phyloP scores from a whole-genome alignment of 2,797 vertebrate genomes.

The Balearica regulorum region DNA sequence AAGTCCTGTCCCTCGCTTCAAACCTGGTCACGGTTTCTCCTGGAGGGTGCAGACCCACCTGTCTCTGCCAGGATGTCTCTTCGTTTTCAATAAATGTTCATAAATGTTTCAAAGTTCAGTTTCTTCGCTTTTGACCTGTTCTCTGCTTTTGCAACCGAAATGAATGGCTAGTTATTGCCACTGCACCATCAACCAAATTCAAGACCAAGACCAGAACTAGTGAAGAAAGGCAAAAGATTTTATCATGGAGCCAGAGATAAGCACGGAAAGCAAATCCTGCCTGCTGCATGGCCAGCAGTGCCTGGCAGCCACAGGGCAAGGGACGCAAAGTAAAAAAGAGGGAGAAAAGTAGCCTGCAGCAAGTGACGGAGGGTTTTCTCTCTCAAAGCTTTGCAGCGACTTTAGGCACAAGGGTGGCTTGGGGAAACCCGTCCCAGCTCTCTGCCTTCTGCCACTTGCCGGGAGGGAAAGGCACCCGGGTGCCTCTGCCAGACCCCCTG shows the following conservation, averaged over 20 bases:
- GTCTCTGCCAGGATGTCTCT: neutral
- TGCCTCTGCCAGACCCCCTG: neutral
- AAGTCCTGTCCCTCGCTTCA: rapidly evolving
- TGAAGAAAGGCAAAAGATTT: neutral
- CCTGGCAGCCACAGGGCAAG: neutral
- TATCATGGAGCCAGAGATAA: neutral
- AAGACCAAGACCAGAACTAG: neutral
- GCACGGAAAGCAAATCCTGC: neutral
- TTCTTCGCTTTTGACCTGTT: neutral
- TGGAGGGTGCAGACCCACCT: neutral
- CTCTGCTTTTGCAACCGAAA: neutral
- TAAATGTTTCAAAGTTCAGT: neutral
- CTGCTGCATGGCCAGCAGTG: rapidly evolving
- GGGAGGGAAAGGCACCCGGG: neutral
- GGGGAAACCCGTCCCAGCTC: neutral
- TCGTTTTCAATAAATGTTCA: too few species aligned
- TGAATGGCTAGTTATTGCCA: neutral
- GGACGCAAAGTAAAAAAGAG: neutral
- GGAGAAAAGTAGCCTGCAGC: neutral
- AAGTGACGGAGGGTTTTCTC: neutral
- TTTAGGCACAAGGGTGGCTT: neutral
- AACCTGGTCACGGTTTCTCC: neutral
- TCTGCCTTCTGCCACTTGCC: neutral
- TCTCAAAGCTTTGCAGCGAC: neutral
- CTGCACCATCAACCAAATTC: neutral